phyloP scores from a whole-genome alignment of 1,140 invertebrate genomes.

The Meloidogyne floridensis region DNA sequence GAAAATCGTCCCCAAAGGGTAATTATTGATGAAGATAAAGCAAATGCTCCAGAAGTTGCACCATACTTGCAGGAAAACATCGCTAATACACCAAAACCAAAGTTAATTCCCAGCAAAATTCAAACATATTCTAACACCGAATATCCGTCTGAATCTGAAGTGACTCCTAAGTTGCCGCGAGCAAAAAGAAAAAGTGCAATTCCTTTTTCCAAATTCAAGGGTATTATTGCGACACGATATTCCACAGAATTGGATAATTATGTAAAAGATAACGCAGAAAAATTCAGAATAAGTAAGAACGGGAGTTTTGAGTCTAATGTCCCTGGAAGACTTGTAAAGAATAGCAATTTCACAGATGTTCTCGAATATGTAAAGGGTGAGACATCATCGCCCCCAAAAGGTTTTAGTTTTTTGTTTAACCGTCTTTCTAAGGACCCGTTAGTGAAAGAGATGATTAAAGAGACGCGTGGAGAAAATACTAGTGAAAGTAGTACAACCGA shows the following conservation, averaged over 20 bases:
- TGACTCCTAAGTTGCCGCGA: not conserved
- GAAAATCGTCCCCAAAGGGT: slow-evolving; percentile 22
- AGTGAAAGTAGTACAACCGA: not conserved
- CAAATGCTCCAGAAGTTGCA: not conserved
- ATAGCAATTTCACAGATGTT: too few relatives aligned
- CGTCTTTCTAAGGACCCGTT: not conserved
- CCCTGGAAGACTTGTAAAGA: too few relatives aligned
- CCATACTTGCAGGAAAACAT: not conserved
- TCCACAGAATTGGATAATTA: too few relatives aligned
- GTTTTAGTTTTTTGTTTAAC: not conserved
- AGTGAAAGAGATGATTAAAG: not conserved
- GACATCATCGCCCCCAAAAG: not conserved
- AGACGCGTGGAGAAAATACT: not conserved
- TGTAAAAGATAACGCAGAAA: too few relatives aligned
- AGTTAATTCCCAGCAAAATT: too few relatives aligned
- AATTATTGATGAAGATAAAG: not conserved
- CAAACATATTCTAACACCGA: not conserved
- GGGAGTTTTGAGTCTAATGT: too few relatives aligned
- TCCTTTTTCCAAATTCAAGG: not conserved
- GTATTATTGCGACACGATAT: not conserved
- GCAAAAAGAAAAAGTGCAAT: not conserved
- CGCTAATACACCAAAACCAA: too few relatives aligned
- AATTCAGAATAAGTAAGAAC: too few relatives aligned
- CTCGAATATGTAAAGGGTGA: too few relatives aligned
- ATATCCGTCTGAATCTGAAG: not conserved